Evolutionary conservation across 2,888 invertebrate genomes (phyloP), one percentile per base, ranked within the genome.

Genomic region (Mesoligia furuncula): DNA sequence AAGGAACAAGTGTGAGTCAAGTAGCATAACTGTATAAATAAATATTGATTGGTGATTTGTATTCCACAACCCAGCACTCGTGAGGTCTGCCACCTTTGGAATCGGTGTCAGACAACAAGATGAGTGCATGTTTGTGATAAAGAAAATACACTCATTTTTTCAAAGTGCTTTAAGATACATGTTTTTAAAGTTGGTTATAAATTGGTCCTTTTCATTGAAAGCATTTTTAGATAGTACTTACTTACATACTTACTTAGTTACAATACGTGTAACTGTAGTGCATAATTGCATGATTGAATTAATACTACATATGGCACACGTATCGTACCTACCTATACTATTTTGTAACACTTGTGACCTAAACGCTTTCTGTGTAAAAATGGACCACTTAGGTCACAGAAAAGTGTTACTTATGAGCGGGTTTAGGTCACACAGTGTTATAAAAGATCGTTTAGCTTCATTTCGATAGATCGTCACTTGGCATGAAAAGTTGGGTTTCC

Each of bases 41-140:
- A 80, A 83, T 71, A 83, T 80, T 83, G 70, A 83, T 74, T n/a
- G 15, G 54, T 74, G 48, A 83, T 83, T 83, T 74, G 64, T 77
- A 80, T 83, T 75, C 68, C 6, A 57, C 54, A 57, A 48, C 42
- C 6, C 13, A n/a, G 8, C 45, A 64, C 24, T 54, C 45, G 20
- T 64, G 45, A 70, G 57, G 73, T 75, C 73, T 80, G 65, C 7
- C 24, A 68, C 64, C 61, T 79, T 57, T 65, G 27, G 42, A 39
- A 69, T 69, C 24, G 54, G 42, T 48, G 57, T 36, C 59, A n/a
- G 64, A 61, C 36, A 51, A 59, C 54, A 75, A 73, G 27, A 61
- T 9, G n/a, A 57, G 57, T 66, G 42, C 27, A 51, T 20, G 8
- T 27, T 15, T 4, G 9, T n/a, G 31, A 62, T 54, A 31, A 42